Conservation (phyloP, 1,140 invertebrate genomes). For the Semibalanus balanoides region DNA sequence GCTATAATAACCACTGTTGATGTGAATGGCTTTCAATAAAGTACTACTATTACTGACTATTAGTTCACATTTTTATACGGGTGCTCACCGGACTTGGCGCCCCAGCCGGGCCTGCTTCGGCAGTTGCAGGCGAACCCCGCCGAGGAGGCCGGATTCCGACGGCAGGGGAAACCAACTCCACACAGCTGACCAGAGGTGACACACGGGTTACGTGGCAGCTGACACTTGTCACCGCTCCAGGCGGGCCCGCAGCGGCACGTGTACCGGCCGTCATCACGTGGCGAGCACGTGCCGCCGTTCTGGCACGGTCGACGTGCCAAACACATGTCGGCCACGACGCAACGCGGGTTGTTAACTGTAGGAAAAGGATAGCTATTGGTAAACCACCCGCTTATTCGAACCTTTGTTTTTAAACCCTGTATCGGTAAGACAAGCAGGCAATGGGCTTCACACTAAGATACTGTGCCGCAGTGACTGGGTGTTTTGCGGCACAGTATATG, state of each 20-base stretch:
- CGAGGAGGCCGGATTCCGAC: neutral
- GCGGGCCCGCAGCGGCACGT: constrained; percentile 76
- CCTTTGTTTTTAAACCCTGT: too few species aligned
- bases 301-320: constrained; percentile 63
- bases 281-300: constrained; percentile 77
- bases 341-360: constrained; percentile 33
- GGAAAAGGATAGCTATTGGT: neutral
- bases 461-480: too few species aligned
- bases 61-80: too few species aligned
- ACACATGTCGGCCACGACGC: constrained; percentile 73
- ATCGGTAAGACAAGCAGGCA: too few species aligned
- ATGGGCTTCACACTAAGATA: too few species aligned
- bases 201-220: constrained; percentile 25
- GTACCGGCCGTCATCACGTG: constrained; percentile 46
- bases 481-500: too few species aligned
- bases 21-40: too few species aligned
- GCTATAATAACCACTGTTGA: too few species aligned
- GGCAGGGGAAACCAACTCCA: constrained; percentile 26
- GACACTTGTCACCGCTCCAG: constrained; percentile 64
- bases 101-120: neutral
- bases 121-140: neutral
- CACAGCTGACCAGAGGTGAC: constrained; percentile 70
- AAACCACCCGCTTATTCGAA: too few species aligned
- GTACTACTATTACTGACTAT: too few species aligned
- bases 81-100: neutral